These are phyloP conservation scores for Tetrao urogallus DNA, from an alignment of 2,113 vertebrate species.

Conservation along the genomic window DNA sequence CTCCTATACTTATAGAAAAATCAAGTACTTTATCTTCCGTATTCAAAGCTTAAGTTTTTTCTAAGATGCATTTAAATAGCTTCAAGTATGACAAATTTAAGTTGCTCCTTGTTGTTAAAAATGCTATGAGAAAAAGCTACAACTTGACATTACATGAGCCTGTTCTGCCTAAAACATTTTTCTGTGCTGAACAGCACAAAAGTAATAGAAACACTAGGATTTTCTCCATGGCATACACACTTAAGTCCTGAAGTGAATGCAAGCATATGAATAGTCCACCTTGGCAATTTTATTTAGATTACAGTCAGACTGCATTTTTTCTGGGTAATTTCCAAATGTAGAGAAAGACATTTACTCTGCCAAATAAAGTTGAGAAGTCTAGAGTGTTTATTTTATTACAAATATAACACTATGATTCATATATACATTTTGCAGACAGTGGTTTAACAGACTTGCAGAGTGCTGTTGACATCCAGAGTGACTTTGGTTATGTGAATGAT, in stretches of 20 bases:
- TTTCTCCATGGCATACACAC: background rate
- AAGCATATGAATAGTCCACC: background rate
- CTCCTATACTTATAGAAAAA: background rate
- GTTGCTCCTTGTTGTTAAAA: background rate
- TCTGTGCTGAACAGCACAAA: background rate
- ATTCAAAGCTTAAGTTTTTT: background rate
- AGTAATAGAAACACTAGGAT: background rate
- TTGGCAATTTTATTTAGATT: constrained; percentile 16
- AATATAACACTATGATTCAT: background rate
- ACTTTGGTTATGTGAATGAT: background rate
- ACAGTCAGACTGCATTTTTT: background rate
- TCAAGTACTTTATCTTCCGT: background rate
- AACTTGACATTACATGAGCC: background rate
- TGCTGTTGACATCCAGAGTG: background rate
- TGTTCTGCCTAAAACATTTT: background rate
- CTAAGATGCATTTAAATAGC: background rate
- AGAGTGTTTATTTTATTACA: constrained; percentile 3
- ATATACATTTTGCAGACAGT: background rate
- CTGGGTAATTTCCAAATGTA: constrained; percentile 13
- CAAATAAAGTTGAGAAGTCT: background rate
- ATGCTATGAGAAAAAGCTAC: background rate
- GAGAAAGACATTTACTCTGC: background rate
- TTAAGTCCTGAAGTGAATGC: background rate
- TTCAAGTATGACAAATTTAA: background rate
- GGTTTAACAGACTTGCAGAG: background rate